These are phyloP conservation scores for Volucella bombylans DNA, from an alignment of 2,888 invertebrate species.

Conservation along the genomic window DNA sequence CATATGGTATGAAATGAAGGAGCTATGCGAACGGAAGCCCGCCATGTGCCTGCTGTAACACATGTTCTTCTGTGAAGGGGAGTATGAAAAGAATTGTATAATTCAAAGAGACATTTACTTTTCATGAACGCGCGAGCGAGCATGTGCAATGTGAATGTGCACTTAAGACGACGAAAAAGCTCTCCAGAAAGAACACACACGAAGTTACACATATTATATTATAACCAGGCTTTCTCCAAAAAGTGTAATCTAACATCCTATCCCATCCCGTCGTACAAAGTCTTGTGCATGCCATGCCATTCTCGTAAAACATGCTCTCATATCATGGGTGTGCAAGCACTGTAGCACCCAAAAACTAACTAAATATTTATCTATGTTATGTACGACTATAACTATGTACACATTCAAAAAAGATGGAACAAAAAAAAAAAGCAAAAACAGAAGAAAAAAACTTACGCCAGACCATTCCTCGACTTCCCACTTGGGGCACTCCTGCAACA, in stretches of 20 bases:
- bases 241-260: slow-evolving; percentile 11
- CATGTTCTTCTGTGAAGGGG: slow-evolving; percentile 20
- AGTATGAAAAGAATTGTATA: slow-evolving; percentile 52
- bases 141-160: slow-evolving; percentile 64
- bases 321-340: slow-evolving; percentile 56
- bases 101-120: slow-evolving; percentile 68
- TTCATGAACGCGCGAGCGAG: slow-evolving; percentile 70
- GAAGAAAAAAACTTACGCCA: slow-evolving; percentile 87
- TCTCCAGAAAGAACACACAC: slow-evolving; percentile 27
- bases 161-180: slow-evolving; percentile 74
- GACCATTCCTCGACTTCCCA: slow-evolving; percentile 96
- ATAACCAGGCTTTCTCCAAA: slow-evolving; percentile 25
- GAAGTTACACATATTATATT: slow-evolving; percentile 16
- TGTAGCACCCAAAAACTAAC: slow-evolving; percentile 67
- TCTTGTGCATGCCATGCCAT: slow-evolving; percentile 60
- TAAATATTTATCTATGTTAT: slow-evolving; percentile 51
- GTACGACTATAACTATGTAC: background rate
- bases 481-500: slow-evolving; percentile 91
- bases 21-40: slow-evolving; percentile 24
- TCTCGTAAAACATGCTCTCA: slow-evolving; percentile 33
- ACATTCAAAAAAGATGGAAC: slow-evolving; percentile 50
- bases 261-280: slow-evolving; percentile 23
- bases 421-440: slow-evolving; percentile 56
- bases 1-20: slow-evolving; percentile 41
- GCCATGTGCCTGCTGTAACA: background rate